These are phyloP conservation scores for Syngnathus floridae DNA, from an alignment of 2,113 vertebrate genomes.

Conservation along the genomic window DNA sequence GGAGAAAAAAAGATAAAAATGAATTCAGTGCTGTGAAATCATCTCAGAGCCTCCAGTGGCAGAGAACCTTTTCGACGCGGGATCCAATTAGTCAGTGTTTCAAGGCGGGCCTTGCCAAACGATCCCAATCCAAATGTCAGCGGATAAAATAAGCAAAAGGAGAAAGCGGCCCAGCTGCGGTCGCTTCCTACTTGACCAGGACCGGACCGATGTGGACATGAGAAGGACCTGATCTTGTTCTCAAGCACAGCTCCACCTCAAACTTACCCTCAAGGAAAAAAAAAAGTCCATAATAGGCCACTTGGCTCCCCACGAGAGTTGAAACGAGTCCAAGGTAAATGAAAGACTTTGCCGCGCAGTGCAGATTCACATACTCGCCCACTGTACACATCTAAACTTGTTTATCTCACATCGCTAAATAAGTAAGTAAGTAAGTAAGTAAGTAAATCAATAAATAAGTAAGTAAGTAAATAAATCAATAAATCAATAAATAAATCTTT, in stretches of 20 bases:
- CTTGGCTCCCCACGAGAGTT: not conserved
- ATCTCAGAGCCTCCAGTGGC: not conserved
- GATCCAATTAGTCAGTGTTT: conserved; percentile 1
- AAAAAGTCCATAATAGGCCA: not conserved
- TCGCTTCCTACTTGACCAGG: not conserved
- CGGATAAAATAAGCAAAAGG: conserved; percentile 4
- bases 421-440: too few species aligned
- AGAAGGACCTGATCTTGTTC: not conserved
- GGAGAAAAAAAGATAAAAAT: not conserved
- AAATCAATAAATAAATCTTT: too few species aligned
- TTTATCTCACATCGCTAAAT: too few species aligned
- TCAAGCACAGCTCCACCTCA: not conserved
- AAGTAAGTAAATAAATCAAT: too few species aligned
- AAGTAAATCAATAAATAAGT: too few species aligned
- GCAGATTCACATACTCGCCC: too few species aligned
- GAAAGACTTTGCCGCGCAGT: not conserved
- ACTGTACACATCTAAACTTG: too few species aligned
- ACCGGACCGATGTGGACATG: not conserved
- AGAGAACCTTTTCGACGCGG: not conserved
- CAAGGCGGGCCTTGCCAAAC: not conserved
- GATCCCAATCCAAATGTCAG: conserved; percentile 2
- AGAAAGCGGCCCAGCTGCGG: not conserved
- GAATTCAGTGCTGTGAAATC: not conserved
- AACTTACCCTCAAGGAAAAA: not conserved
- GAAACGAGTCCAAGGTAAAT: not conserved